Conservation (phyloP, 2,888 invertebrate genomes). For the Teleiodes luculella region DNA sequence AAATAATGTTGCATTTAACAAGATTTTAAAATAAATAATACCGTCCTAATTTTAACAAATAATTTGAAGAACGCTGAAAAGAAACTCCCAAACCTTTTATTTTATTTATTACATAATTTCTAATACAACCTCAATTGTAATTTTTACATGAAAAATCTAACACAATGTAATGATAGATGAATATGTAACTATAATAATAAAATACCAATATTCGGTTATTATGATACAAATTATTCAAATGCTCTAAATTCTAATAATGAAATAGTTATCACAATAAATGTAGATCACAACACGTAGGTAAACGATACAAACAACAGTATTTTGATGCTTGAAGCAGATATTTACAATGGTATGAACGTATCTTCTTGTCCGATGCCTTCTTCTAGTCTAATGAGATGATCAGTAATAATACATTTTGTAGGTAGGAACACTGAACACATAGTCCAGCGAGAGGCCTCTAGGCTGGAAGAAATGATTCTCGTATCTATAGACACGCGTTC, state of each 20-base stretch:
- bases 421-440: slow-evolving; percentile 74
- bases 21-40: too few relatives aligned
- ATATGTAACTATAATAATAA: slow-evolving; percentile 1
- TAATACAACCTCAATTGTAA: slow-evolving; percentile 37
- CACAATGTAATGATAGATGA: slow-evolving; percentile 15
- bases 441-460: slow-evolving; percentile 69
- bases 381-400: slow-evolving; percentile 32
- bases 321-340: slow-evolving; percentile 39
- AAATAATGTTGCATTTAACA: too few relatives aligned
- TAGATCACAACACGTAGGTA: slow-evolving; percentile 60
- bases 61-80: slow-evolving; percentile 33
- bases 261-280: slow-evolving; percentile 67
- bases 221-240: neutral
- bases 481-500: slow-evolving; percentile 75
- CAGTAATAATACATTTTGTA: slow-evolving; percentile 76
- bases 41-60: too few relatives aligned
- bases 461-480: slow-evolving; percentile 78
- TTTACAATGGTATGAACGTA: slow-evolving; percentile 43
- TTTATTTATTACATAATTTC: slow-evolving; percentile 59
- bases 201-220: slow-evolving; percentile 2
- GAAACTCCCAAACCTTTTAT: slow-evolving; percentile 56
- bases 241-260: slow-evolving; percentile 24
- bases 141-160: slow-evolving; percentile 38
- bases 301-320: slow-evolving; percentile 56
- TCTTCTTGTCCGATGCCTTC: slow-evolving; percentile 31